Evolutionary conservation across 2,797 vertebrate genomes (phyloP).

Genomic region (Lacerta viridis): DNA sequence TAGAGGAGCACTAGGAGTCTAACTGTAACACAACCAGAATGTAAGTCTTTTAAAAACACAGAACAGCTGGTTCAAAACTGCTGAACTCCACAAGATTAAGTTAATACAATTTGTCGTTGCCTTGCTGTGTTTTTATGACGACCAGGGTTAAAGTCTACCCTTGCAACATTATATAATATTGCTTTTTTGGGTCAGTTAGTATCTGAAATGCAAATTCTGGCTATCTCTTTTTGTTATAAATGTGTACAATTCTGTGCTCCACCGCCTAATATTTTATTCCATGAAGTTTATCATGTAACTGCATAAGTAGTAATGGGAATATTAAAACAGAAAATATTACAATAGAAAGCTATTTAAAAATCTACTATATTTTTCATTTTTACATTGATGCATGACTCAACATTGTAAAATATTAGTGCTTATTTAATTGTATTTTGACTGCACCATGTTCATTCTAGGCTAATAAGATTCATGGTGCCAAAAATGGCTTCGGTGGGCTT

Average conservation of each 20-base stretch:
- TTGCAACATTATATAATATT: background rate
- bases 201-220: background rate
- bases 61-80: constrained; percentile 53
- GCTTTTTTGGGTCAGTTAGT: background rate
- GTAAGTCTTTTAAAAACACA: constrained; percentile 9
- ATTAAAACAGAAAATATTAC: background rate
- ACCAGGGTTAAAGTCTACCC: background rate
- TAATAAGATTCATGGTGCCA: constrained; percentile 46
- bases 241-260: background rate
- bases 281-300: background rate
- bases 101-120: background rate
- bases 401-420: constrained; percentile 44
- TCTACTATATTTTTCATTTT: constrained; percentile 20
- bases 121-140: background rate
- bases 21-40: constrained; percentile 34
- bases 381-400: constrained; percentile 42
- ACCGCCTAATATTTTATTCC: background rate
- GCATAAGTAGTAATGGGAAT: background rate
- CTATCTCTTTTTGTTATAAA: background rate
- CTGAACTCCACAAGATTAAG: background rate
- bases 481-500: constrained; percentile 53
- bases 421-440: constrained; percentile 53
- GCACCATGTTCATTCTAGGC: constrained; percentile 32
- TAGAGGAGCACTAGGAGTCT: constrained; percentile 60
- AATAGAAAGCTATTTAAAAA: background rate